Evolutionary conservation across 2,797 vertebrate species (phyloP).

Genomic region (Lutjanus campechanus): DNA sequence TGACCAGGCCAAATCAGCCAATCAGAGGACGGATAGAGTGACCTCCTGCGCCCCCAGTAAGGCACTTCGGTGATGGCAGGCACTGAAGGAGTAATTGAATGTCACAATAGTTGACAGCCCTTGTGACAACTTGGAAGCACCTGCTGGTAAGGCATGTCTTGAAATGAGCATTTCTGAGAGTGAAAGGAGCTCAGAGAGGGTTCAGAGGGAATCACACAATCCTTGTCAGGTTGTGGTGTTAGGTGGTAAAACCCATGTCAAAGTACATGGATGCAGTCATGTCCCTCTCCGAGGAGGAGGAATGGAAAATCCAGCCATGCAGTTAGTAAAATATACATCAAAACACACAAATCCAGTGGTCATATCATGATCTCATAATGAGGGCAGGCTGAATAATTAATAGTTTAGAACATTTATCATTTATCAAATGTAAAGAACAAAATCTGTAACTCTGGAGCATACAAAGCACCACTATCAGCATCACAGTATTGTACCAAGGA

Average conservation of each 20-base stretch:
- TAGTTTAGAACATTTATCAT: not conserved
- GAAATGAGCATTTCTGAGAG: slow-evolving; percentile 57
- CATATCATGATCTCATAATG: not conserved
- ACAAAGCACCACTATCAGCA: not conserved
- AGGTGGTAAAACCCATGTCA: slow-evolving; percentile 10
- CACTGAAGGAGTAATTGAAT: slow-evolving; percentile 76
- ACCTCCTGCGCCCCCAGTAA: slow-evolving; percentile 51
- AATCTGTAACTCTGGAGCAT: not conserved
- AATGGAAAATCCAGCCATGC: not conserved
- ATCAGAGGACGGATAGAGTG: slow-evolving; percentile 53
- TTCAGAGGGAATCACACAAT: slow-evolving; percentile 44
- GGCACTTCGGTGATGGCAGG: slow-evolving; percentile 60
- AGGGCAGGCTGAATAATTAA: not conserved
- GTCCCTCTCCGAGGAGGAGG: not conserved
- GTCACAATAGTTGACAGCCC: slow-evolving; percentile 72
- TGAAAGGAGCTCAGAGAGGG: slow-evolving; percentile 29
- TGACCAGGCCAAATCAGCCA: slow-evolving; percentile 63
- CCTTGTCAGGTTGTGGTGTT: slow-evolving; percentile 34
- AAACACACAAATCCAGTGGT: not conserved
- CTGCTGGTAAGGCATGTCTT: slow-evolving; percentile 56
- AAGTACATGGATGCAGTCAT: slow-evolving; percentile 2
- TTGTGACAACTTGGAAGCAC: slow-evolving; percentile 66
- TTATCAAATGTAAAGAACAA: not conserved
- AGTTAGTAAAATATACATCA: not conserved
- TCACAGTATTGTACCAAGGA: not conserved